Percentiles rank a stretch among this genome's conserved stretches.
These are phyloP conservation scores for Eristalis pertinax DNA, from an alignment of 2,888 invertebrate genomes.

Conservation along the genomic window DNA sequence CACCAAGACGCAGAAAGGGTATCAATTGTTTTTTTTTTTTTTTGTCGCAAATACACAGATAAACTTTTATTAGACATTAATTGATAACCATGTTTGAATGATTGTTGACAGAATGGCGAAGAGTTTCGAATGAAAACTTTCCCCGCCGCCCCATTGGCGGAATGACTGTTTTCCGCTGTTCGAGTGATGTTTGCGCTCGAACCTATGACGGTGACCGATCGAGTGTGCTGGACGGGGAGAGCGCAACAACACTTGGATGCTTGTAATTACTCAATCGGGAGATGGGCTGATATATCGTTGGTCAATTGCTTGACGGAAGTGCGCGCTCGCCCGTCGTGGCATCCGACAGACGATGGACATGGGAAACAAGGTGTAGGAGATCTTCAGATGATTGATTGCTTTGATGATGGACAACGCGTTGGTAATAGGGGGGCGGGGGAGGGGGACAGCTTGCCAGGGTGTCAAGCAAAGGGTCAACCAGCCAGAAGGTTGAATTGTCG, in stretches of 20 bases:
- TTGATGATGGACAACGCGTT: too few species aligned
- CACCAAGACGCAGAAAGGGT: neutral
- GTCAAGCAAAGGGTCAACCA: too few species aligned
- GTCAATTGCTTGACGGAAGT: neutral
- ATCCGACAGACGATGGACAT: neutral
- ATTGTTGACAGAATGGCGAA: slow-evolving; percentile 5
- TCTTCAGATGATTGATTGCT: neutral
- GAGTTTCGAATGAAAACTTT: neutral
- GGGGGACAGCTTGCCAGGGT: too few species aligned
- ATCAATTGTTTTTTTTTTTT: slow-evolving; percentile 46
- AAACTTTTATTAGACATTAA: slow-evolving; percentile 27
- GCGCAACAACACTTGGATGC: neutral
- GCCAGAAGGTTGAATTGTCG: neutral
- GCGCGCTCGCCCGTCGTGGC: neutral
- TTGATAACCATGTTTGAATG: slow-evolving; percentile 38
- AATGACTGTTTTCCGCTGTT: slow-evolving; percentile 1
- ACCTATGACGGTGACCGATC: neutral
- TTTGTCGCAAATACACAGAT: slow-evolving; percentile 31
- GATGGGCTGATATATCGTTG: neutral
- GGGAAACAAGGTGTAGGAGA: neutral
- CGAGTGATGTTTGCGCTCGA: neutral
- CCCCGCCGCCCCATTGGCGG: neutral
- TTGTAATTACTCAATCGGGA: neutral
- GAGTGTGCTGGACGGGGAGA: neutral
- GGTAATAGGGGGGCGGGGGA: too few species aligned